These are phyloP conservation scores for Baronia brevicornis DNA, from an alignment of 2,888 invertebrate genomes.

Conservation along the genomic window DNA sequence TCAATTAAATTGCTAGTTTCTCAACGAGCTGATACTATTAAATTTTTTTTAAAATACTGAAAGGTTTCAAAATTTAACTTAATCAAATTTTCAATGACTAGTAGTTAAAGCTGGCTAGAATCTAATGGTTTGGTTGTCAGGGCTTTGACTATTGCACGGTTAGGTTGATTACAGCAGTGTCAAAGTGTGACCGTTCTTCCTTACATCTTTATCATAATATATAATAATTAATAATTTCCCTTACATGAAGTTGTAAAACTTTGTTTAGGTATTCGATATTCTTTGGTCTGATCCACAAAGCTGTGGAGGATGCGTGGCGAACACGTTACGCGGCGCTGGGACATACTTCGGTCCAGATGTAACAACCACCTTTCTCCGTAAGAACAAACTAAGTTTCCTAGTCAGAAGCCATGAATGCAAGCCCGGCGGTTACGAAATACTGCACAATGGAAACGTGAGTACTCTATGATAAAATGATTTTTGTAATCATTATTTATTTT, in stretches of 20 bases:
- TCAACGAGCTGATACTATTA: too few species aligned
- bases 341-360: constrained; percentile 95
- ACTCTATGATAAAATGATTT: background rate
- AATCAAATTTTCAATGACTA: too few species aligned
- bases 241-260: background rate
- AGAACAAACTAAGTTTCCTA: constrained; percentile 84
- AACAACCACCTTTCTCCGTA: constrained; percentile 84
- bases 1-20: too few species aligned
- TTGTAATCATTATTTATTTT: background rate
- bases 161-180: too few species aligned
- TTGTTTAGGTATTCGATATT: constrained; percentile 87
- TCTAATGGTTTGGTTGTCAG: too few species aligned
- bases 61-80: too few species aligned
- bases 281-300: constrained; percentile 95
- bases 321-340: constrained; percentile 91
- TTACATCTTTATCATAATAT: too few species aligned
- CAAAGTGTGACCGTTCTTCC: too few species aligned
- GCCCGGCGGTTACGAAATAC: constrained; percentile 91
- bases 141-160: too few species aligned
- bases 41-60: too few species aligned
- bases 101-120: too few species aligned
- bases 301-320: constrained; percentile 86
- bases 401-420: constrained; percentile 96
- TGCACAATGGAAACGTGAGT: constrained; percentile 86
- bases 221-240: too few species aligned